These are phyloP conservation scores for Saccostrea glomerata DNA, from an alignment of 1,140 invertebrate species.

Conservation along the genomic window DNA sequence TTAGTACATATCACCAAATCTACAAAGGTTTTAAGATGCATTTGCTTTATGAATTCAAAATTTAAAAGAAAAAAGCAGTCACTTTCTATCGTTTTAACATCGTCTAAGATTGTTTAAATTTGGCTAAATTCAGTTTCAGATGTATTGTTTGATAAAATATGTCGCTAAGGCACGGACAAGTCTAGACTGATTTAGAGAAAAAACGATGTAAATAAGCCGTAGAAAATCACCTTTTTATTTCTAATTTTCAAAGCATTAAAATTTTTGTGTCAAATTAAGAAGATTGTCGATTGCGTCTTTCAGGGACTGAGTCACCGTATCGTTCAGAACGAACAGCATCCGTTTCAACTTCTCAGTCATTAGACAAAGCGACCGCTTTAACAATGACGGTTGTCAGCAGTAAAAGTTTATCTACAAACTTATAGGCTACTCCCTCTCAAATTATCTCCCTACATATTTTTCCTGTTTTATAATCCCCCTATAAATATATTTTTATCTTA, in stretches of 20 bases:
- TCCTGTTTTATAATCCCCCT: slow-evolving; percentile 28
- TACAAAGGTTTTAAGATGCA: slow-evolving; percentile 34
- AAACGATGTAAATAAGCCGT: slow-evolving; percentile 1
- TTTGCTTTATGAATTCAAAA: slow-evolving; percentile 31
- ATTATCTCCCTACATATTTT: slow-evolving; percentile 33
- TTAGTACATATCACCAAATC: slow-evolving; percentile 36
- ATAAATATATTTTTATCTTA: slow-evolving; percentile 25
- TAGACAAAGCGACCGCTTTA: slow-evolving; percentile 12
- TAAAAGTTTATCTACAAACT: slow-evolving; percentile 9
- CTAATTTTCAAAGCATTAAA: not conserved
- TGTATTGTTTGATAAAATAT: slow-evolving; percentile 11
- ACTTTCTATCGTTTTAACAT: slow-evolving; percentile 18
- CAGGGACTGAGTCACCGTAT: not conserved
- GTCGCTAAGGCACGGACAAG: slow-evolving; percentile 15
- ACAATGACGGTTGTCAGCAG: slow-evolving; percentile 15
- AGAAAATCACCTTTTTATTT: slow-evolving; percentile 20
- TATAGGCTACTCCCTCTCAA: slow-evolving; percentile 29
- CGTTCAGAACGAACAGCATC: not conserved
- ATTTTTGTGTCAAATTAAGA: not conserved
- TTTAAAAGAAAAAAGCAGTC: slow-evolving; percentile 9
- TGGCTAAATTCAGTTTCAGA: slow-evolving; percentile 36
- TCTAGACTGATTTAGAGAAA: slow-evolving; percentile 12
- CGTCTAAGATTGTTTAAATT: slow-evolving; percentile 30
- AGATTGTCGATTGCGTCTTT: not conserved
- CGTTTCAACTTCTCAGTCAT: slow-evolving; percentile 6